Percentiles rank a stretch among this genome's conserved stretches.
Conservation (phyloP, 2,797 vertebrate genomes). For the Nyctibius grandis region DNA sequence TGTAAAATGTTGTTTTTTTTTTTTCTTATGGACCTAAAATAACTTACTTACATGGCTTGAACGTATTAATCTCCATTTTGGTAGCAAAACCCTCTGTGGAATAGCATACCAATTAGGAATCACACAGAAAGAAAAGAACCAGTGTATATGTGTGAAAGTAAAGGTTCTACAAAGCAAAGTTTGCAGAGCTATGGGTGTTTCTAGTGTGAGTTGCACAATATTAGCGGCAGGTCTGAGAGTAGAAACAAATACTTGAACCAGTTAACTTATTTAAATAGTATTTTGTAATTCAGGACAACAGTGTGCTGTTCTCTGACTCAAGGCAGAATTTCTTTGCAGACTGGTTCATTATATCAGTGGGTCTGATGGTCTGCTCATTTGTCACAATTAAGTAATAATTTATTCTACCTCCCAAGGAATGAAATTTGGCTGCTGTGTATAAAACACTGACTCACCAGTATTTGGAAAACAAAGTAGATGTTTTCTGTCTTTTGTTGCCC, state of each 20-base stretch:
- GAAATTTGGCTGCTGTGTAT: conserved; percentile 25
- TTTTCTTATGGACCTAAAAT: not conserved
- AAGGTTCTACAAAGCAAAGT: not conserved
- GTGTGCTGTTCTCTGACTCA: not conserved
- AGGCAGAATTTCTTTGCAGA: not conserved
- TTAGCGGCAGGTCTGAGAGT: not conserved
- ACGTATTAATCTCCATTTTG: not conserved
- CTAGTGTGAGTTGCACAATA: not conserved
- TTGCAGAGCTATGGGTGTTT: not conserved
- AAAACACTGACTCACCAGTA: conserved; percentile 39
- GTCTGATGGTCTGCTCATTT: conserved; percentile 11
- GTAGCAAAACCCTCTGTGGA: not conserved
- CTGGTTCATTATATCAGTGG: not conserved
- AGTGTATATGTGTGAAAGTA: not conserved
- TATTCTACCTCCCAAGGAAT: not conserved
- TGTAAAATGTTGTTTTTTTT: not conserved
- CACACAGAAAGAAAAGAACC: not conserved
- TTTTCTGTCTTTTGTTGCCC: conserved; percentile 33
- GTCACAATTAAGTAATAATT: conserved; percentile 46
- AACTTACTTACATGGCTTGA: not conserved
- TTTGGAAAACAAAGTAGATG: conserved; percentile 56
- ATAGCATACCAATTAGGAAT: not conserved
- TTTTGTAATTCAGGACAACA: not conserved
- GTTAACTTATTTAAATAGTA: not conserved
- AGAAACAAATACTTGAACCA: not conserved